Conservation (phyloP, 2,888 invertebrate genomes). For the Thumatha senex region DNA sequence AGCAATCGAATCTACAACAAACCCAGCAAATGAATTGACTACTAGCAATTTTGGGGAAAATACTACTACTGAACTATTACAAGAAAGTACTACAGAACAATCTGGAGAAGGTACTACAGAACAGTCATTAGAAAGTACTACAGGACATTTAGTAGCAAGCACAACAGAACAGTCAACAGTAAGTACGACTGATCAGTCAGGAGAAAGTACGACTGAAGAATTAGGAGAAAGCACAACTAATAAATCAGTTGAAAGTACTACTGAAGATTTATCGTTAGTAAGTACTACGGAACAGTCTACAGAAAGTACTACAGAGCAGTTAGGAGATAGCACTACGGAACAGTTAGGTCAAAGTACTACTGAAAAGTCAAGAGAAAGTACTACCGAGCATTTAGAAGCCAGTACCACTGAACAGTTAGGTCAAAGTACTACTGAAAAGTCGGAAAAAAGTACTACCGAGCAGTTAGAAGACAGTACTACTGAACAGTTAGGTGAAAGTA, state of each 20-base stretch:
- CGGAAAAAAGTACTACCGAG: conserved; percentile 25
- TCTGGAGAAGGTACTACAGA: conserved; percentile 25
- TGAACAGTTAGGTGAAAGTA: conserved; percentile 26
- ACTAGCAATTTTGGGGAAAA: conserved; percentile 25
- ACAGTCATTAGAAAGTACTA: conserved; percentile 11
- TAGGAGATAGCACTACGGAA: background rate
- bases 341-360: background rate
- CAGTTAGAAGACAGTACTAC: conserved; percentile 26
- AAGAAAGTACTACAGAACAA: conserved; percentile 16
- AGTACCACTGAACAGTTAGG: conserved; percentile 28
- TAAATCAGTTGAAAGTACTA: background rate
- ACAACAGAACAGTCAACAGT: conserved; percentile 9
- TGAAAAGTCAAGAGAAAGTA: background rate
- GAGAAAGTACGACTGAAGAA: conserved; percentile 22
- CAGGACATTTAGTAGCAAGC: background rate
- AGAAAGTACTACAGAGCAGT: conserved; percentile 21
- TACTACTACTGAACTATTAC: conserved; percentile 41
- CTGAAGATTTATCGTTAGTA: conserved; percentile 25
- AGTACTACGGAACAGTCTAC: conserved; percentile 20
- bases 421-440: conserved; percentile 38
- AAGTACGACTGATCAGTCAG: conserved; percentile 21
- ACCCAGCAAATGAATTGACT: conserved; percentile 31
- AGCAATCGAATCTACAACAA: conserved; percentile 31
- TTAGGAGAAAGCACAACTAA: conserved; percentile 12
- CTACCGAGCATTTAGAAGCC: conserved; percentile 7